phyloP scores from a whole-genome alignment of 2,888 invertebrate genomes.

The Noctua janthe region DNA sequence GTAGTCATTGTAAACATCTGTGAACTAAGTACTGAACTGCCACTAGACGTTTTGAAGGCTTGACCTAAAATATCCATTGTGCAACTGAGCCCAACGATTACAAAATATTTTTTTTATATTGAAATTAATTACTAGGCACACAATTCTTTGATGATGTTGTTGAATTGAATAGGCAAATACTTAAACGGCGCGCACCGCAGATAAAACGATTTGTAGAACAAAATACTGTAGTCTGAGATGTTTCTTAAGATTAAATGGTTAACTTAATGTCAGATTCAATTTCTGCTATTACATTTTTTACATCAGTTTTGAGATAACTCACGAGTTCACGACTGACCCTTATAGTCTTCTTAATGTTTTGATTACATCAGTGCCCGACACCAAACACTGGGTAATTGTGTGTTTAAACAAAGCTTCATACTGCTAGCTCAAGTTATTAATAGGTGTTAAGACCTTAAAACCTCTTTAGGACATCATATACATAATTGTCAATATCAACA shows the following conservation, averaged over 20 bases:
- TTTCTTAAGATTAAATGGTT: constrained; percentile 48
- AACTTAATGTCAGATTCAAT: constrained; percentile 52
- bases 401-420: neutral
- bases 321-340: constrained; percentile 31
- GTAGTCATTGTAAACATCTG: constrained; percentile 3
- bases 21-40: neutral
- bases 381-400: neutral
- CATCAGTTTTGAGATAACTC: constrained; percentile 34
- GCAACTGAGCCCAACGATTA: neutral
- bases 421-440: neutral
- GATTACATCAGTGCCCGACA: constrained; percentile 2
- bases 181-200: neutral
- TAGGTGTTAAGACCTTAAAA: neutral
- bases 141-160: constrained; percentile 3
- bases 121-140: neutral
- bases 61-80: neutral
- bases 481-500: neutral
- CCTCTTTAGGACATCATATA: neutral
- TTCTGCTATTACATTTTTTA: constrained; percentile 52
- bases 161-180: neutral
- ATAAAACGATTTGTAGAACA: constrained; percentile 29
- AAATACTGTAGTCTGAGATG: constrained; percentile 9
- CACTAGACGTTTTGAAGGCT: neutral
- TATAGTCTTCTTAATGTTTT: constrained; percentile 26
- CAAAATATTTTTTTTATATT: neutral